phyloP scores from a whole-genome alignment of 2,113 vertebrate genomes.

The Plecturocebus donacophilus region DNA sequence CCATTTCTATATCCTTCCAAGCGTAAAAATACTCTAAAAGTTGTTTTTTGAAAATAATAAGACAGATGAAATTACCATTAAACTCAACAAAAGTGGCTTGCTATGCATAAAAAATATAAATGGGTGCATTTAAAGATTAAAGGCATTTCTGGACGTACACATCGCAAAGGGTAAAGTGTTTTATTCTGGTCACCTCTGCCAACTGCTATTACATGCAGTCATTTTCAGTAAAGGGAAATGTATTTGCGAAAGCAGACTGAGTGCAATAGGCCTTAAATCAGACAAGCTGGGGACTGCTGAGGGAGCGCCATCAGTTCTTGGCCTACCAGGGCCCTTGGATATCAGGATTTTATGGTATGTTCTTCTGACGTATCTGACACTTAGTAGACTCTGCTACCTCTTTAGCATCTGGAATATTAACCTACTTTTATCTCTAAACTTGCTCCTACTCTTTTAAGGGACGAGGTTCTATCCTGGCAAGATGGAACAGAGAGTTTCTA shows the following conservation, averaged over 20 bases:
- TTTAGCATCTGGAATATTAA: not conserved
- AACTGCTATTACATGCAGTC: conserved; percentile 58
- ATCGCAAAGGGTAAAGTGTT: conserved; percentile 40
- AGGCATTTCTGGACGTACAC: conserved; percentile 13
- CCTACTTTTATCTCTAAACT: not conserved
- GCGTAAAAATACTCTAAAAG: conserved; percentile 54
- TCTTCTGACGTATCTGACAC: conserved; percentile 12
- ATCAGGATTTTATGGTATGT: not conserved
- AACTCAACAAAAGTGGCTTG: conserved; percentile 37
- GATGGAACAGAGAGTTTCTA: not conserved
- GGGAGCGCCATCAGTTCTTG: not conserved
- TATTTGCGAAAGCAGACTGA: conserved; percentile 42
- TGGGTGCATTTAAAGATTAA: conserved; percentile 51
- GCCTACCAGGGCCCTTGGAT: not conserved
- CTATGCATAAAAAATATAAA: conserved; percentile 54
- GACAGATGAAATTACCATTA: conserved; percentile 63
- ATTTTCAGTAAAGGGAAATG: conserved; percentile 39
- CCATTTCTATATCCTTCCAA: conserved; percentile 51
- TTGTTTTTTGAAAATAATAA: conserved; percentile 56
- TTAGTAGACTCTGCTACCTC: not conserved
- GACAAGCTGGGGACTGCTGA: conserved; percentile 4
- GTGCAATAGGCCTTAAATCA: conserved; percentile 19
- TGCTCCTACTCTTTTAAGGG: conserved; percentile 1
- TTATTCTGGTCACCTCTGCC: conserved; percentile 59
- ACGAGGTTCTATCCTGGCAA: not conserved